Evolutionary conservation across 2,797 vertebrate species (phyloP).

Genomic region (Eutrigla gurnardus): DNA sequence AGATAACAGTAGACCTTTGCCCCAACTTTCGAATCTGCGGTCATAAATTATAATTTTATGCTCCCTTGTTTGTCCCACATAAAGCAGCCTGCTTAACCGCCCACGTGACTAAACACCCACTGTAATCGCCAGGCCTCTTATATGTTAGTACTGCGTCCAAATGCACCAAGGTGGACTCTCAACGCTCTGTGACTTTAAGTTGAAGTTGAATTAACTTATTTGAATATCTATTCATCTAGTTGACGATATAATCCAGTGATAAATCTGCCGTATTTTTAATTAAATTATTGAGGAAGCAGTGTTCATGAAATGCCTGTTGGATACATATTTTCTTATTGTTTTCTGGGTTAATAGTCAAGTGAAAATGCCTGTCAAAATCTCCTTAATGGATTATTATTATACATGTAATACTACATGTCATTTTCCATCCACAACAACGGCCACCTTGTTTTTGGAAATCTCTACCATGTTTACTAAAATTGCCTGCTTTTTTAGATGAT

Average conservation of each 20-base stretch:
- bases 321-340: not conserved
- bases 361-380: not conserved
- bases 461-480: no score
- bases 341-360: not conserved
- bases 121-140: not conserved
- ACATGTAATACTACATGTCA: no score
- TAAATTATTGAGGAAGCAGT: not conserved
- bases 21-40: not conserved
- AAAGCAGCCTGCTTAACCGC: not conserved
- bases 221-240: not conserved
- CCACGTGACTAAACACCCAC: not conserved
- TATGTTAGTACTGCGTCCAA: not conserved
- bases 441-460: no score
- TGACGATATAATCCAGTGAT: not conserved
- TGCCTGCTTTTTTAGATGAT: no score
- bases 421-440: no score
- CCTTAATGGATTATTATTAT: not conserved
- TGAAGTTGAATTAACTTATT: accelerated
- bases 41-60: not conserved
- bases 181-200: not conserved
- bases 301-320: not conserved
- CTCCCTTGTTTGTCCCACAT: not conserved
- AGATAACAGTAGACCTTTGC: constrained; percentile 25
- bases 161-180: not conserved
- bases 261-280: not conserved